Evolutionary conservation across 92 coral and sea anemone species (phyloP).

Genomic region (Umimayanthus kanabou): DNA sequence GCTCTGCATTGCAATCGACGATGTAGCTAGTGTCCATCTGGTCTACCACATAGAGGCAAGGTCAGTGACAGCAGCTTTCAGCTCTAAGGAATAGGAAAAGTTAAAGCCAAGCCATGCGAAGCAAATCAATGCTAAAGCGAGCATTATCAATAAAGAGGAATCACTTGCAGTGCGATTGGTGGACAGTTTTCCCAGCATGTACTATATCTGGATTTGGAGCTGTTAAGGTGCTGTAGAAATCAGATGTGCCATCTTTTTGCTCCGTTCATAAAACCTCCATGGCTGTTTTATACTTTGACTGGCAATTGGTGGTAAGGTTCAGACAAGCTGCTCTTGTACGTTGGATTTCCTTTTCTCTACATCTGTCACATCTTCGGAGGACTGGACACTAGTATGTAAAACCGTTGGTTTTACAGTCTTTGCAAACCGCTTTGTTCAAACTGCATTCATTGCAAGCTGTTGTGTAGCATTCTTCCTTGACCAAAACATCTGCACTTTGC

Average conservation of each 20-base stretch:
- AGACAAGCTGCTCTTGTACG: constrained; percentile 43
- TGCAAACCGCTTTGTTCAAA: constrained; percentile 16
- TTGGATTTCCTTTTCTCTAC: constrained; percentile 37
- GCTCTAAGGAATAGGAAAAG: constrained; percentile 44
- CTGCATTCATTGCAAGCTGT: constrained; percentile 36
- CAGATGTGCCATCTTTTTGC: constrained; percentile 35
- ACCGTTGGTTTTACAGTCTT: constrained; percentile 29
- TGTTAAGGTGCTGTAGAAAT: constrained; percentile 34
- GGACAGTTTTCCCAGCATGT: constrained; percentile 45
- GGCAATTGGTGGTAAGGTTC: constrained; percentile 52
- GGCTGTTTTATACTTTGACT: constrained; percentile 44
- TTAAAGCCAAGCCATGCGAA: constrained; percentile 44
- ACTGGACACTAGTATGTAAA: constrained; percentile 47
- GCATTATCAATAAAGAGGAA: constrained; percentile 39
- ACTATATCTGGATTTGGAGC: constrained; percentile 51
- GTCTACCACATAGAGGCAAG: constrained; percentile 48
- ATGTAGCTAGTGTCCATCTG: constrained; percentile 47
- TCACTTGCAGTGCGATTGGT: constrained; percentile 48
- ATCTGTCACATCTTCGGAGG: constrained; percentile 42
- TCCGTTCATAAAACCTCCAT: constrained; percentile 32
- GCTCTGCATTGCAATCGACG: constrained; percentile 41
- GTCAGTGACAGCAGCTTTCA: constrained; percentile 46
- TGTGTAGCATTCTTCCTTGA: constrained; percentile 36
- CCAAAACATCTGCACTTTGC: constrained; percentile 38
- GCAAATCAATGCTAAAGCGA: constrained; percentile 41